These are phyloP conservation scores for Microctenopoma lineatum DNA, from an alignment of 2,797 vertebrate species.

Conservation along the genomic window DNA sequence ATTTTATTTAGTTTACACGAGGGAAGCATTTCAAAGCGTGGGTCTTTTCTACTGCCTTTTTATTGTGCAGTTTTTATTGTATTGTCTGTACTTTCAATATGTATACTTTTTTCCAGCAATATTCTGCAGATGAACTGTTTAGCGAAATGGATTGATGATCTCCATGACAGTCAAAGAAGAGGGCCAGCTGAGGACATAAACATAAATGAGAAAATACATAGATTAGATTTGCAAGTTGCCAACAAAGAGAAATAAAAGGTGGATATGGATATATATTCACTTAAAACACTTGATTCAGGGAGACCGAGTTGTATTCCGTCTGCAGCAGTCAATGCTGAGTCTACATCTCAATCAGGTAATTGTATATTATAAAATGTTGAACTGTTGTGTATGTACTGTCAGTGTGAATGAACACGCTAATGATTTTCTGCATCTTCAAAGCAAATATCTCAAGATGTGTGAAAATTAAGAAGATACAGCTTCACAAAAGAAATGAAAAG, in stretches of 20 bases:
- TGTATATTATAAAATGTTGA: not conserved
- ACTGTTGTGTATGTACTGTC: no score
- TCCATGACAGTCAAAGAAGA: not conserved
- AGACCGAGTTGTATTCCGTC: not conserved
- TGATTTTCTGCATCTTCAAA: slow-evolving; percentile 11
- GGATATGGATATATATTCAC: not conserved
- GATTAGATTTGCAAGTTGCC: slow-evolving; percentile 1
- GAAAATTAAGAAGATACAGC: slow-evolving; percentile 1
- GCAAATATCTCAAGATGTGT: slow-evolving; percentile 2
- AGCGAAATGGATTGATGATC: slow-evolving; percentile 14
- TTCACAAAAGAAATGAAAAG: slow-evolving; percentile 70
- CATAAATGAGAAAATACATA: not conserved
- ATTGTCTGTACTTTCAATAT: not conserved
- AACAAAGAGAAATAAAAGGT: slow-evolving; percentile 6
- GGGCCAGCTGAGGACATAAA: not conserved
- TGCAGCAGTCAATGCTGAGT: not conserved
- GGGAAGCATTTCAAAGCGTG: no score
- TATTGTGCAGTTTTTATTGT: no score
- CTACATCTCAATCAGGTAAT: slow-evolving; percentile 45
- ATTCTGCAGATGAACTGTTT: slow-evolving; percentile 11
- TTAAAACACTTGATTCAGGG: not conserved
- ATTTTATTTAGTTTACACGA: no score
- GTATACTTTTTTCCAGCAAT: not conserved
- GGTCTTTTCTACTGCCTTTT: no score
- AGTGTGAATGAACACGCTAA: not conserved